Evolutionary conservation across 2,888 invertebrate genomes (phyloP).

Genomic region (Pollenia labialis): DNA sequence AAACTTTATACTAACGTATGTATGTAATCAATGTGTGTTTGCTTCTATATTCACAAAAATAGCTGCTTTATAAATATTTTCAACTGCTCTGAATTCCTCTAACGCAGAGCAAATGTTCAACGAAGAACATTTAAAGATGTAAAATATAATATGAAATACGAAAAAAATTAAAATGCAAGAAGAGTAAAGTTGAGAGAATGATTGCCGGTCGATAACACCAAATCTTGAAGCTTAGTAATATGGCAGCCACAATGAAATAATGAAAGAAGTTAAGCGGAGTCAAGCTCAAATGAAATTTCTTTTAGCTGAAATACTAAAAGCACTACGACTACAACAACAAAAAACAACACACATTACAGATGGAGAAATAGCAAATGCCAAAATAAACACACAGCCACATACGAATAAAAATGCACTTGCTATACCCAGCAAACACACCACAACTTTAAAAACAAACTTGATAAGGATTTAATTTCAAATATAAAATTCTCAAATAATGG

Average conservation of each 20-base stretch:
- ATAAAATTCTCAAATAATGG: too few relatives aligned
- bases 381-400: neutral
- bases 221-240: conserved; percentile 65
- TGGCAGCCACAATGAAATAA: conserved; percentile 70
- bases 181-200: conserved; percentile 49
- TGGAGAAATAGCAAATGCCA: conserved; percentile 46
- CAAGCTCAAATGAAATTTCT: conserved; percentile 69
- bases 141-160: neutral
- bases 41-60: conserved; percentile 6
- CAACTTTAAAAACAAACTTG: too few relatives aligned
- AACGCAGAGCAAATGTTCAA: neutral
- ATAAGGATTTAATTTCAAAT: too few relatives aligned
- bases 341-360: conserved; percentile 28
- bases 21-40: conserved; percentile 9
- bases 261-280: conserved; percentile 72
- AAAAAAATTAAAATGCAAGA: neutral
- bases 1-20: neutral
- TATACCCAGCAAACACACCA: neutral
- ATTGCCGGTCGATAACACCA: conserved; percentile 71
- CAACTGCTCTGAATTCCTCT: conserved; percentile 24
- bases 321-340: neutral
- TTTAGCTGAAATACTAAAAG: conserved; percentile 60
- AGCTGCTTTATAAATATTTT: conserved; percentile 20
- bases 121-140: neutral
- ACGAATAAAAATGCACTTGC: neutral